Conservation (phyloP, 2,113 vertebrate genomes). For the Petromus typicus region DNA sequence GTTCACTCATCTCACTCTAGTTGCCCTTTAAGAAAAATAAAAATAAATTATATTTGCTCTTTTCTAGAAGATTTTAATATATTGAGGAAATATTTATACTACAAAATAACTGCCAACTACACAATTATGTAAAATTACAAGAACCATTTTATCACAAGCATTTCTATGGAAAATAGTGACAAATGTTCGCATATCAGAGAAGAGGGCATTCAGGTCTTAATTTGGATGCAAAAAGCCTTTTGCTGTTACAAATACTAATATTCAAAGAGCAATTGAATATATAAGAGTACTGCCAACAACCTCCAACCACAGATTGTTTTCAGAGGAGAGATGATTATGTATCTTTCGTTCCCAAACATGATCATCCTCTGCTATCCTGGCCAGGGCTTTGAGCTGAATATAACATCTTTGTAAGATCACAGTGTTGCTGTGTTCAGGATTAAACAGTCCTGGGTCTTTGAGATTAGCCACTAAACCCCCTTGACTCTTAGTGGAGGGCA, state of each 20-base stretch:
- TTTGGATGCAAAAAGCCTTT: not conserved
- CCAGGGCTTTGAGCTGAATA: not conserved
- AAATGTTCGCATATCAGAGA: not conserved
- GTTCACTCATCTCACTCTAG: slow-evolving; percentile 29
- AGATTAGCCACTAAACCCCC: not conserved
- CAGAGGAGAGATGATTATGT: not conserved
- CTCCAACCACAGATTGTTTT: not conserved
- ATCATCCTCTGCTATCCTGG: not conserved
- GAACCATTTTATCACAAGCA: slow-evolving; percentile 33
- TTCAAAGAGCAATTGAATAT: not conserved
- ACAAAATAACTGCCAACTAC: not conserved
- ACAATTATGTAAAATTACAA: slow-evolving; percentile 17
- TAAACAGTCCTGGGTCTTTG: not conserved
- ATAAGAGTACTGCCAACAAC: not conserved
- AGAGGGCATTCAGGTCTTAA: slow-evolving; percentile 25
- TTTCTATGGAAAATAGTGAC: slow-evolving; percentile 1
- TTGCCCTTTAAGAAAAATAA: slow-evolving; percentile 54
- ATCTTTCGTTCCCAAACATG: not conserved
- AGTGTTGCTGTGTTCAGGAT: not conserved
- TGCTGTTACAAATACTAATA: slow-evolving; percentile 7
- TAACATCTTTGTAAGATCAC: not conserved
- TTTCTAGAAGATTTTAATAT: not conserved
- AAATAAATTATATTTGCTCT: not conserved
- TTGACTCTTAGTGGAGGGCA: slow-evolving; percentile 9
- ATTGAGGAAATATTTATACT: not conserved